Conservation (phyloP, 2,113 vertebrate species). For the Promerops cafer region DNA sequence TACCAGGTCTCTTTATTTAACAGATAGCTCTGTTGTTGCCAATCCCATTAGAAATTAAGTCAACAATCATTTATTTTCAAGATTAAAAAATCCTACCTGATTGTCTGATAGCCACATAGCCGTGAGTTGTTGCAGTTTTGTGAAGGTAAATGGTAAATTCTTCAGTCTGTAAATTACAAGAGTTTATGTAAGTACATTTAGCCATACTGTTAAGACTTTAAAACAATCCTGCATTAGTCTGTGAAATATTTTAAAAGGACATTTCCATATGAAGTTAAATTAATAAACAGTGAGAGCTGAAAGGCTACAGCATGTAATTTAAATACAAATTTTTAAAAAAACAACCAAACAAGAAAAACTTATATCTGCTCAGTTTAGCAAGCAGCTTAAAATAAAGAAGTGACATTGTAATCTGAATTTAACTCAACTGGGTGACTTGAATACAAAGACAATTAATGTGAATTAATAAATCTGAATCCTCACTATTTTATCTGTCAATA, state of each 20-base stretch:
- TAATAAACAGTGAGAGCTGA: not conserved
- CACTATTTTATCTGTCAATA: not conserved
- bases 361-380: not conserved
- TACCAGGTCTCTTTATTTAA: not conserved
- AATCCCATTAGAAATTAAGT: not conserved
- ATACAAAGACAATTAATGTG: not conserved
- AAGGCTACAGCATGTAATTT: not conserved
- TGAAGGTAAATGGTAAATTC: slow-evolving; percentile 95
- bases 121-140: slow-evolving; percentile 91
- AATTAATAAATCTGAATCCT: not conserved
- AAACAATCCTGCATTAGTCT: not conserved
- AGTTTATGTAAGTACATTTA: not conserved
- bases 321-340: not conserved
- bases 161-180: slow-evolving; percentile 79
- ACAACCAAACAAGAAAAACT: not conserved
- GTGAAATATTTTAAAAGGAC: not conserved
- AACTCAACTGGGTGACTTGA: not conserved
- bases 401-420: not conserved
- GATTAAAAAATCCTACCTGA: slow-evolving; percentile 78
- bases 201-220: not conserved
- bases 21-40: not conserved
- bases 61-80: not conserved
- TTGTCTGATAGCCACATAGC: slow-evolving; percentile 99
- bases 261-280: not conserved
- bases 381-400: not conserved